Conservation (phyloP, 2,888 invertebrate species). For the Melolontha melolontha region DNA sequence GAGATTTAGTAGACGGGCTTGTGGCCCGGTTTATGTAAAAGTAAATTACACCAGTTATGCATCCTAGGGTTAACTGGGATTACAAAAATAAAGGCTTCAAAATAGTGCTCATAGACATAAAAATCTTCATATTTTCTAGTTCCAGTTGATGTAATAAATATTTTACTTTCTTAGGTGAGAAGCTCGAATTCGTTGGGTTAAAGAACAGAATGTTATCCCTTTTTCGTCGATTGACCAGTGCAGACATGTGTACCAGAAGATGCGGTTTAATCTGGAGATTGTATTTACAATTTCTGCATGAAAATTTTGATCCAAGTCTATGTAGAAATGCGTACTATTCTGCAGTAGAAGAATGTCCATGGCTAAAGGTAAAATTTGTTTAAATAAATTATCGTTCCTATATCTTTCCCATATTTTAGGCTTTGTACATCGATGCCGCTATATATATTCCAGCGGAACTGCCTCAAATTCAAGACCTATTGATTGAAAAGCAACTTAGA, state of each 20-base stretch:
- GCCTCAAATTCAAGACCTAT: slow-evolving; percentile 78
- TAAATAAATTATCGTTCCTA: neutral
- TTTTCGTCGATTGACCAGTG: slow-evolving; percentile 59
- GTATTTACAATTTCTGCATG: slow-evolving; percentile 71
- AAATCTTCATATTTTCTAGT: no score
- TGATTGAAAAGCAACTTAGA: slow-evolving; percentile 80
- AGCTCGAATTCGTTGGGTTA: slow-evolving; percentile 53
- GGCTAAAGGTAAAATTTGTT: slow-evolving; percentile 69
- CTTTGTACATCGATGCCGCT: slow-evolving; percentile 75
- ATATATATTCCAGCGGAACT: slow-evolving; percentile 74
- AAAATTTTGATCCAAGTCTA: slow-evolving; percentile 60
- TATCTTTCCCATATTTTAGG: slow-evolving; percentile 57
- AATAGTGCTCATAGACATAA: no score
- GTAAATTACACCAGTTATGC: no score
- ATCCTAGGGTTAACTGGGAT: no score
- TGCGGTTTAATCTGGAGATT: slow-evolving; percentile 74
- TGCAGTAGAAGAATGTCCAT: slow-evolving; percentile 74
- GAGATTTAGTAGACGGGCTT: no score
- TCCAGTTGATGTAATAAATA: no score
- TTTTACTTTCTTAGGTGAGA: slow-evolving; percentile 52
- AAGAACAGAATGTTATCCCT: slow-evolving; percentile 61
- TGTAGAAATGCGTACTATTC: slow-evolving; percentile 66
- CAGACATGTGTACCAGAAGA: slow-evolving; percentile 62
- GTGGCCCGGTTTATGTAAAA: no score
- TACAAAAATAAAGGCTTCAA: no score